A percentile compares a stretch with the other conserved stretches of the same genome.
These are phyloP conservation scores for Pandemis heparana DNA, from an alignment of 2,888 invertebrate genomes.

Conservation along the genomic window DNA sequence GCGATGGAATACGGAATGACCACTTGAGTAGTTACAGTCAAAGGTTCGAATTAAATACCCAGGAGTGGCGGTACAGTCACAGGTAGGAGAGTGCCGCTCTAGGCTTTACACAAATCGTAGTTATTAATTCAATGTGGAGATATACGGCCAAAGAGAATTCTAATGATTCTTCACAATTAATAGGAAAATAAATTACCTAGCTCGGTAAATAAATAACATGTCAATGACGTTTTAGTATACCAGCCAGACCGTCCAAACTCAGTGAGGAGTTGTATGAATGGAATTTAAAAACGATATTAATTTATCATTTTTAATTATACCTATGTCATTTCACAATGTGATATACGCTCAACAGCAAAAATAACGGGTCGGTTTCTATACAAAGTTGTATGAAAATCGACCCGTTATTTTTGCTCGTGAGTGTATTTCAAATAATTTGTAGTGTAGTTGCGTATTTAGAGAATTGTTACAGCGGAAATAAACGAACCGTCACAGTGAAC, in stretches of 20 bases:
- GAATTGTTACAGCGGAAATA: not conserved
- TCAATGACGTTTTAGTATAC: no score
- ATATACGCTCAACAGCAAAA: no score
- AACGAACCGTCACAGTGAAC: not conserved
- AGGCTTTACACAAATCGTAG: not conserved
- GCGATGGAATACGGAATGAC: constrained; percentile 30
- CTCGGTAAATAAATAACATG: no score
- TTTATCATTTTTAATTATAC: no score
- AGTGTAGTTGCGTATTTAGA: not conserved
- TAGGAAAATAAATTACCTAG: not conserved
- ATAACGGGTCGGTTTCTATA: no score
- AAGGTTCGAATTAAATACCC: constrained; percentile 14
- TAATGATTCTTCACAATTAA: not conserved
- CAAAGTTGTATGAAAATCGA: no score
- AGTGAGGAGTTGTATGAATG: no score
- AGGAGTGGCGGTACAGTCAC: not conserved
- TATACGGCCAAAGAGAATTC: not conserved
- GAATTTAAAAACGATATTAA: no score
- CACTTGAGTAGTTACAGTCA: constrained; percentile 19
- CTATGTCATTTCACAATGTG: no score
- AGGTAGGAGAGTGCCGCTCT: not conserved
- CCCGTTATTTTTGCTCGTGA: no score
- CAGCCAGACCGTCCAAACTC: no score
- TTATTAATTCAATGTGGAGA: not conserved
- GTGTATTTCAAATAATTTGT: no score